phyloP scores from a whole-genome alignment of 1,140 invertebrate species.

The Tetragonula clypearis region DNA sequence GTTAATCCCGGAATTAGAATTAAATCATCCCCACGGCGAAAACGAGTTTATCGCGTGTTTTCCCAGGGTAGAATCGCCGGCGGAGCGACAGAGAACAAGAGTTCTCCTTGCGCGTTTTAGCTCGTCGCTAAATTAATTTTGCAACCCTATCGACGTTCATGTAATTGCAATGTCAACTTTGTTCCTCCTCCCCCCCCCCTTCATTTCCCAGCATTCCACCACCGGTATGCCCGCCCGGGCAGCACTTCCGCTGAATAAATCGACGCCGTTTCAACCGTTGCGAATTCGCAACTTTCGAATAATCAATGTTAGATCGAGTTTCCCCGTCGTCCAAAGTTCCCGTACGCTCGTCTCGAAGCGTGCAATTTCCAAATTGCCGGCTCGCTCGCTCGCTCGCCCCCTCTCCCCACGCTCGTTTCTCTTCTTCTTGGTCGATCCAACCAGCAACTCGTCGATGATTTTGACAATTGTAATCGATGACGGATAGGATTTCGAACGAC shows the following conservation, averaged over 20 bases:
- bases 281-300: conserved; percentile 37
- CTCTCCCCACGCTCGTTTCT: not conserved
- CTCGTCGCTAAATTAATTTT: conserved; percentile 7
- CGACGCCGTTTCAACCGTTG: conserved; percentile 12
- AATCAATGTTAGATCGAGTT: conserved; percentile 40
- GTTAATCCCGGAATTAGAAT: not conserved
- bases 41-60: not conserved
- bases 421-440: not conserved
- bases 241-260: not conserved
- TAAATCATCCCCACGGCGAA: not conserved
- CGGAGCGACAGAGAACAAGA: not conserved
- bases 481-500: not conserved
- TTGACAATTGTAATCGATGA: conserved; percentile 20
- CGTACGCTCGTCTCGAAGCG: not conserved
- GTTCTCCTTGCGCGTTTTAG: not conserved
- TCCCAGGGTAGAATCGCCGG: not conserved
- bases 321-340: conserved; percentile 8
- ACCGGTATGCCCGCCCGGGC: not conserved
- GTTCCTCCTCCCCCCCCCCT: not conserved
- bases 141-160: not conserved
- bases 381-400: not conserved
- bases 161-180: conserved; percentile 27
- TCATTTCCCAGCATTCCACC: not conserved
- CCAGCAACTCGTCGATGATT: not conserved
- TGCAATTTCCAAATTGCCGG: conserved; percentile 12